These are phyloP conservation scores for Sander vitreus DNA, from an alignment of 2,113 vertebrate species.

Conservation along the genomic window DNA sequence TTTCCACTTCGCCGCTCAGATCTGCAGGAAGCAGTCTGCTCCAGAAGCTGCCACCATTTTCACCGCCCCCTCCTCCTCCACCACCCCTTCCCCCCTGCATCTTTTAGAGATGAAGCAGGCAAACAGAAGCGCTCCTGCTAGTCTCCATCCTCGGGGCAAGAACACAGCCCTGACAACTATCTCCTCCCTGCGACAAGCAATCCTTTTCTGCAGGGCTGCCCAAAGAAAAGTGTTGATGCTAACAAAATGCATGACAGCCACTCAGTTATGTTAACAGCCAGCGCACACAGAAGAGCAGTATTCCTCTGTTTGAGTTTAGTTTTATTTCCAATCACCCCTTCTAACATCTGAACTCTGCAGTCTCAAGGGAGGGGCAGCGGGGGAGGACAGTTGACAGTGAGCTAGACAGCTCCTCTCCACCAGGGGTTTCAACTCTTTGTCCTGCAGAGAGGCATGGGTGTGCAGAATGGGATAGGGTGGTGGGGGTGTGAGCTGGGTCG, in stretches of 20 bases:
- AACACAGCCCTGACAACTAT: conserved; percentile 74
- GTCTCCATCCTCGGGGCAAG: conserved; percentile 58
- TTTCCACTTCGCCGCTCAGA: conserved; percentile 65
- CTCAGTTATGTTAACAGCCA: conserved; percentile 79
- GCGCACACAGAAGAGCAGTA: conserved; percentile 45
- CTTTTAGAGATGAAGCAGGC: conserved; percentile 65
- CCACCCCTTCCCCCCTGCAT: conserved; percentile 2
- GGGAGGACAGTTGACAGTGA: conserved; percentile 65
- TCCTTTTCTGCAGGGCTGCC: conserved; percentile 70
- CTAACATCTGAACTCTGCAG: conserved; percentile 74
- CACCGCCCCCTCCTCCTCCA: background rate
- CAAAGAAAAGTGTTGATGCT: conserved; percentile 79
- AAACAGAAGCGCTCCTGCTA: conserved; percentile 47
- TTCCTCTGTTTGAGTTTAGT: conserved; percentile 60
- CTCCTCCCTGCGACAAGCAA: conserved; percentile 74
- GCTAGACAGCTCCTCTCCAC: conserved; percentile 70
- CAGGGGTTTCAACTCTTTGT: conserved; percentile 77
- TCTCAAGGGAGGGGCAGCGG: conserved; percentile 24
- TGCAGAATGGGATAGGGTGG: conserved; percentile 41
- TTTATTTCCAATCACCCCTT: conserved; percentile 70
- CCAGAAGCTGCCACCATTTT: conserved; percentile 13
- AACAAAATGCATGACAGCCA: conserved; percentile 81
- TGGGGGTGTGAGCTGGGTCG: conserved; percentile 4
- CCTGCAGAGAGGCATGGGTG: conserved; percentile 58
- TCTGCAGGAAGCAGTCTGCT: conserved; percentile 61